Evolutionary conservation across 2,888 invertebrate genomes (phyloP), one percentile per base, ranked within the genome.

Genomic region (Octonoba sinensis): DNA sequence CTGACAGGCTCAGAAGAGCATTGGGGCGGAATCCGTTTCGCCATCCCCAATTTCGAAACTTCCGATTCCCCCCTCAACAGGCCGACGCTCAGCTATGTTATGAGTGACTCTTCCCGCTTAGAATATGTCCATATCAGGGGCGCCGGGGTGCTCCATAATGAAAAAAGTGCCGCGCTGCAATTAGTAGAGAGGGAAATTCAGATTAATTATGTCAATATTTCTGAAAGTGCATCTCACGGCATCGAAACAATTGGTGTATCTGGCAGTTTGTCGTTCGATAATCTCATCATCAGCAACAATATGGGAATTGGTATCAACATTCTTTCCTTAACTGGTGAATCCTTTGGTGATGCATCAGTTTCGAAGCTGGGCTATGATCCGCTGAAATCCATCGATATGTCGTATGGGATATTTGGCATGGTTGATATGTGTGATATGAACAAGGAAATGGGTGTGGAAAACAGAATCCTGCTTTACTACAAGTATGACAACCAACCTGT

Each of bases 11-110:
- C 90, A 20, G 90, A 91, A 76, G 92, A 94, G 65, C 96, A 96
- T 87, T 99, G 99, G 99, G 99, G 99, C 57, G 99, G 99, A 49
- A 93, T 99, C 84, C 91, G 98, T 83, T 97, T 98, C 88, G 93
- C 96, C 0, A 93, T 95, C 87, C 92, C 94, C 3, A 93, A 95
- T 88, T 96, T 96, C 88, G 97, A 98, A 88, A 94, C 95, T 88
- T 3, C 65, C 24, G 71, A 60, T 36, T 72, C 69, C 15, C 70
- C 78, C 24, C n/a, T 75, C 3, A 71, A 51, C 24, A 47, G 75
- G 18, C 70, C 77, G 4, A 77, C 84, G 36, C 59, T 72, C 2
- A 67, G 60, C 36, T 71, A 83, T 44, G 27, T 56, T 47, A 46
- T 66, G 0, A 79, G 64, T 16, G 57, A 49, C 47, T 66, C 69